These are phyloP conservation scores for Hirtodrosophila alboralis DNA, from an alignment of 2,888 invertebrate genomes.

Conservation along the genomic window DNA sequence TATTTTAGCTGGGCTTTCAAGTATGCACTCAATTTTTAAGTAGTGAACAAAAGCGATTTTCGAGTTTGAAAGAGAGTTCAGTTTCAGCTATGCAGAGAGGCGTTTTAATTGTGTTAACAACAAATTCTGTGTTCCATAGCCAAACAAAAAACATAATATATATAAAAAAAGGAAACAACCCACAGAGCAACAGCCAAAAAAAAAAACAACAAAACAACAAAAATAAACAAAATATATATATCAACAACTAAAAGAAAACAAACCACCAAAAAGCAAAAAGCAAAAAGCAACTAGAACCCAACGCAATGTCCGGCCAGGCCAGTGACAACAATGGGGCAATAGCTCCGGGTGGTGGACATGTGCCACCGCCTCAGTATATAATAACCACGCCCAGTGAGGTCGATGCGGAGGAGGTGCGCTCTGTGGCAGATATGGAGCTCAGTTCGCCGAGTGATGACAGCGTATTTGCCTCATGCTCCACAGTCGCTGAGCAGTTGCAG, in stretches of 20 bases:
- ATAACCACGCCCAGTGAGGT: slow-evolving; percentile 83
- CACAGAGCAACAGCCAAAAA: slow-evolving; percentile 3
- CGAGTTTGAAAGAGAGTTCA: slow-evolving; percentile 26
- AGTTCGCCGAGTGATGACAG: slow-evolving; percentile 56
- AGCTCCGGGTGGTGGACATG: slow-evolving; percentile 25
- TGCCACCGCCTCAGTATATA: slow-evolving; percentile 82
- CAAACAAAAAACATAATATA: too few species aligned
- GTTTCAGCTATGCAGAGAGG: slow-evolving; percentile 40
- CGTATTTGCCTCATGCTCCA: slow-evolving; percentile 32
- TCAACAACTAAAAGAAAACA: slow-evolving; percentile 12
- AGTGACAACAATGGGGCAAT: slow-evolving; percentile 37
- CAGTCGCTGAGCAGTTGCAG: too few species aligned
- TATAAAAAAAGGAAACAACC: neutral
- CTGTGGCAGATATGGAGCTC: slow-evolving; percentile 65
- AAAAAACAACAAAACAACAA: neutral
- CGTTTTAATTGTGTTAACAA: slow-evolving; percentile 19
- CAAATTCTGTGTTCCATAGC: slow-evolving; percentile 17
- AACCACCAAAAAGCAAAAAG: slow-evolving; percentile 4
- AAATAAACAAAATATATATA: slow-evolving; percentile 12
- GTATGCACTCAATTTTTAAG: too few species aligned
- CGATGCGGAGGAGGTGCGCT: slow-evolving; percentile 81
- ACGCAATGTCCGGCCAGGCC: slow-evolving; percentile 52
- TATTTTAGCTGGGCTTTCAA: too few species aligned
- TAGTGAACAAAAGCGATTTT: too few species aligned
- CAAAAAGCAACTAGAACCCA: slow-evolving; percentile 6